Base-by-base conservation (phyloP, 2,797 vertebrate species). In the Echiichthys vipera region DNA sequence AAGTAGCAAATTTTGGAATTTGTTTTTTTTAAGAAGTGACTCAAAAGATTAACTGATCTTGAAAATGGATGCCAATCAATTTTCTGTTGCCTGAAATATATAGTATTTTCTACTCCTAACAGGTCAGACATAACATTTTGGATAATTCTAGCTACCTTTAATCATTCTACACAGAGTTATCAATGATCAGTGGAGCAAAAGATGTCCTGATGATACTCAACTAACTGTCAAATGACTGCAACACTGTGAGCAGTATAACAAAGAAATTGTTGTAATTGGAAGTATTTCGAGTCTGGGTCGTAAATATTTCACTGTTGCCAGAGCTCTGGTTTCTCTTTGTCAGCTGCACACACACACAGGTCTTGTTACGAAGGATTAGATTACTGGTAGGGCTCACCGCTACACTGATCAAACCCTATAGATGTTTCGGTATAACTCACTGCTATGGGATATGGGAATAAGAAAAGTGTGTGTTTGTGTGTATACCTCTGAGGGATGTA, bases 401-500 rank as follows among this genome's bases (percentile, higher is more conserved):
- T 39, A 32, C 54, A 18, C 30, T 18, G 42, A 36, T 79, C 47
- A 71, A 68, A 78, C 46, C 50, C 9, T 14, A 17, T 32, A 51
- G 17, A 37, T 49, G 32, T 57, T 63, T 76, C 20, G 29, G 5
- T 24, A 20, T 9, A 36, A 43, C n/a, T 53, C 49, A 25, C 61
- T 17, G 32, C 61, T 10, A 12, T 37, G 11, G 12, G 10, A 40
- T 32, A 24, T 8, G n/a, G 5, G 36, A 65, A 50, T 14, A 45
- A 43, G 22, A 25, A 24, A 22, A 40, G 50, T 63, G 42, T 51
- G 30, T 47, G 40, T 30, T 1, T 71, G 58, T 54, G 68, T 66
- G 53, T 40, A 0, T 85, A 98, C 97, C 97, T 97, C 90, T 98
- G 97, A 77, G 97, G 97, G 89, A 98, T 98, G 92, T 98, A 98